A percentile compares a stretch with the other conserved stretches of the same genome.
These are phyloP conservation scores for Tachysurus vachellii DNA, from an alignment of 2,113 vertebrate genomes.

Conservation along the genomic window DNA sequence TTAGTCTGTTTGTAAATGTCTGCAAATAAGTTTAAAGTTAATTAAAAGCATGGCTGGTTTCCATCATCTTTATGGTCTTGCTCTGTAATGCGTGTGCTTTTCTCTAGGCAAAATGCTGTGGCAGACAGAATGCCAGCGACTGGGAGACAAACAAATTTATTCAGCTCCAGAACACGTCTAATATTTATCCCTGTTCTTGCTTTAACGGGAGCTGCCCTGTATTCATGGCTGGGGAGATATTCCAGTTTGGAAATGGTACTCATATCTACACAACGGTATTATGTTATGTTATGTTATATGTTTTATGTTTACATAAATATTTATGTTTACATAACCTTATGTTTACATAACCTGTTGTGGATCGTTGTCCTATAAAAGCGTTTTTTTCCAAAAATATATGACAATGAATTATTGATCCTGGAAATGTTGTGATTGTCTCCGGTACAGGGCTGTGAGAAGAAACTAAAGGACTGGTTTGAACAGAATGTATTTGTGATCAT, in stretches of 20 bases:
- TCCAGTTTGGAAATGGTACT: conserved; percentile 46
- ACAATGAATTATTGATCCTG: neutral
- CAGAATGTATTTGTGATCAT: conserved; percentile 58
- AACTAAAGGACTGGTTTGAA: conserved; percentile 60
- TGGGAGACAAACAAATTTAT: conserved; percentile 65
- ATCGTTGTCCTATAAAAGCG: neutral
- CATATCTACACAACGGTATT: conserved; percentile 52
- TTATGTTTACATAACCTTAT: too few species aligned
- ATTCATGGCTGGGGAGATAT: accelerated
- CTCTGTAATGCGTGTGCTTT: neutral
- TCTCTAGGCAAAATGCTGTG: conserved; percentile 66
- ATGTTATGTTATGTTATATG: too few species aligned
- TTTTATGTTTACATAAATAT: too few species aligned
- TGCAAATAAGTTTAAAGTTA: conserved; percentile 15
- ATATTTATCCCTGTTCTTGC: conserved; percentile 69
- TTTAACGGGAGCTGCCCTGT: conserved; percentile 51
- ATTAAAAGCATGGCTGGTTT: conserved; percentile 28
- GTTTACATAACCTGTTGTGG: neutral
- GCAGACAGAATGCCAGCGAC: conserved; percentile 51
- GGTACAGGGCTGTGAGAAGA: conserved; percentile 60
- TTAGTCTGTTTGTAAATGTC: conserved; percentile 13
- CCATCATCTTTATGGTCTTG: conserved; percentile 13
- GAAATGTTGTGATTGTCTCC: conserved; percentile 11
- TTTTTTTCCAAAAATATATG: neutral
- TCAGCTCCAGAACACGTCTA: neutral